These are phyloP conservation scores for Drosophila jambulina DNA, from an alignment of 1,140 invertebrate genomes.

Conservation along the genomic window DNA sequence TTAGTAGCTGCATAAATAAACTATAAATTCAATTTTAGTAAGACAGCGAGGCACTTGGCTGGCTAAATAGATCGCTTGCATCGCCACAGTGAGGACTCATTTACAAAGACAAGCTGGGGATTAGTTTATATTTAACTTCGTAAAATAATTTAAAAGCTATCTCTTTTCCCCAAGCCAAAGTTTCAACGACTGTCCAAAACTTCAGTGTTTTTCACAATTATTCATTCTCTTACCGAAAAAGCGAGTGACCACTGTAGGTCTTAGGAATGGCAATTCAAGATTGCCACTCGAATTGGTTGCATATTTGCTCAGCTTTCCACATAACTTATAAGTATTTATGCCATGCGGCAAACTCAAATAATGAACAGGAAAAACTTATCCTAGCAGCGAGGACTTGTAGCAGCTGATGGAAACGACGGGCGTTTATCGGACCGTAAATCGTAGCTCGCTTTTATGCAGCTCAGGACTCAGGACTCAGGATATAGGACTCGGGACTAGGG, in stretches of 20 bases:
- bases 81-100: constrained; percentile 3
- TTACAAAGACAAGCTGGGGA: not conserved
- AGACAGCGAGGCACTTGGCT: constrained; percentile 41
- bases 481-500: constrained; percentile 7
- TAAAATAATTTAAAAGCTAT: not conserved
- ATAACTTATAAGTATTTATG: constrained; percentile 63
- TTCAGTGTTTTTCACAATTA: not conserved
- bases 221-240: too few species aligned
- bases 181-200: not conserved
- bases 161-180: not conserved
- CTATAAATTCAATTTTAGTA: constrained; percentile 81
- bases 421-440: constrained; percentile 78
- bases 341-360: constrained; percentile 58
- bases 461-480: constrained; percentile 26
- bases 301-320: constrained; percentile 65
- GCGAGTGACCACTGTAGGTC: constrained; percentile 7
- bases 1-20: constrained; percentile 83
- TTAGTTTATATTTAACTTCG: not conserved
- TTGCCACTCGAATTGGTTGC: constrained; percentile 62
- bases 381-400: constrained; percentile 8
- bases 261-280: constrained; percentile 15
- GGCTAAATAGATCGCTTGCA: constrained; percentile 57
- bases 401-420: constrained; percentile 67
- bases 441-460: constrained; percentile 61
- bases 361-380: constrained; percentile 42